A percentile compares a stretch with the other conserved stretches of the same genome.
phyloP scores from a whole-genome alignment of 2,113 vertebrate species.

The Boulengeromyrus knoepffleri region DNA sequence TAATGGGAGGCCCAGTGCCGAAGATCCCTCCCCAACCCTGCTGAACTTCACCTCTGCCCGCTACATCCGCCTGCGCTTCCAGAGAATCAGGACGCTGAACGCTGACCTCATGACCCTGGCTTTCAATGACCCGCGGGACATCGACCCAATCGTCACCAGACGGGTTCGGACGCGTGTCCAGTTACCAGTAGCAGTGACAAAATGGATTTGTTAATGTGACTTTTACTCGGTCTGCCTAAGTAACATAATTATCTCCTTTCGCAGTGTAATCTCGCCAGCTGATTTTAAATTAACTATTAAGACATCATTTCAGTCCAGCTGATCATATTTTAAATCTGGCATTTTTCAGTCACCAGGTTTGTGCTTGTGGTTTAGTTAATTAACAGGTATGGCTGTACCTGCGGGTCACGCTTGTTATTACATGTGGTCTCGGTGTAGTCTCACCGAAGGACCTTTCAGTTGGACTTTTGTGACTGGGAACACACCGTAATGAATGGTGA shows the following conservation, averaged over 20 bases:
- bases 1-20: conserved; percentile 89
- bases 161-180: conserved; percentile 61
- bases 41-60: conserved; percentile 91
- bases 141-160: conserved; percentile 88
- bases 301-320: conserved; percentile 20
- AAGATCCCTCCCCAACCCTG: conserved; percentile 78
- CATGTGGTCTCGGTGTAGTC: not conserved
- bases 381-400: not conserved
- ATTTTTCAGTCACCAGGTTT: not conserved
- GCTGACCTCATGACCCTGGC: conserved; percentile 95
- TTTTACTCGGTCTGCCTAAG: not conserved
- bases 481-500: not conserved
- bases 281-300: conserved; percentile 35
- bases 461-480: not conserved
- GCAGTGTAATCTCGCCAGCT: conserved; percentile 23
- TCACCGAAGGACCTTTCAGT: not conserved
- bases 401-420: conserved; percentile 8
- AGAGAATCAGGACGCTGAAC: conserved; percentile 87
- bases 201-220: not conserved
- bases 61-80: conserved; percentile 84
- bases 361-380: not conserved
- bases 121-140: conserved; percentile 70
- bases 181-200: not conserved
- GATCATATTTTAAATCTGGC: conserved; percentile 1
- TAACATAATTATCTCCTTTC: not conserved